Evolutionary conservation across 1,140 invertebrate species (phyloP).

Genomic region (Philotrypesis tridentata): DNA sequence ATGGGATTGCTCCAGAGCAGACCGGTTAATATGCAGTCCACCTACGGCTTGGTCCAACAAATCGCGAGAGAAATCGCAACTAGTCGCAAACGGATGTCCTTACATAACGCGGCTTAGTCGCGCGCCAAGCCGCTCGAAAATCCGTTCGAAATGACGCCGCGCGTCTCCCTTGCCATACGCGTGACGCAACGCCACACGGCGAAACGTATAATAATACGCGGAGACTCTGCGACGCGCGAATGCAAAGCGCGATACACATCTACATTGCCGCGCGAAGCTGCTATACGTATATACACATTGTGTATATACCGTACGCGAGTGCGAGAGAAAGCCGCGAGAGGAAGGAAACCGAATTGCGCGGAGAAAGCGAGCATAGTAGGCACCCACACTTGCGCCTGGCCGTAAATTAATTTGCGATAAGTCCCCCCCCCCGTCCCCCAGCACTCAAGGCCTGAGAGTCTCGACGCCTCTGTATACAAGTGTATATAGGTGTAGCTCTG

Average conservation of each 20-base stretch:
- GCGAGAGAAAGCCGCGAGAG: constrained; percentile 26
- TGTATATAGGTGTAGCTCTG: no score
- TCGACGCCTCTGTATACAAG: no score
- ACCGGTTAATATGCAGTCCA: not conserved
- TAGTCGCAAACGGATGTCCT: not conserved
- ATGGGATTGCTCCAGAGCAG: not conserved
- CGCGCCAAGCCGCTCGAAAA: no score
- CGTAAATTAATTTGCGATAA: constrained; percentile 44
- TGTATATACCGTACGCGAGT: not conserved
- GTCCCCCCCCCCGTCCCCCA: not conserved
- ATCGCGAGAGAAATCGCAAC: not conserved
- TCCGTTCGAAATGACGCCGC: no score
- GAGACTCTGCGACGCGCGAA: not conserved
- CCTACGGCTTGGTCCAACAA: not conserved
- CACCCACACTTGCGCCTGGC: constrained; percentile 20
- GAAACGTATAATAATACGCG: not conserved
- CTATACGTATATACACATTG: not conserved
- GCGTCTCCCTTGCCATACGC: no score
- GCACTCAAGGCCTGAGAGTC: no score
- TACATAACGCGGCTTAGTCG: not conserved
- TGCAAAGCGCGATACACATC: not conserved
- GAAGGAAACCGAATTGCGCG: constrained; percentile 19
- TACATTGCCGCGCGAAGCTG: not conserved
- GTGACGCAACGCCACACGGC: not conserved
- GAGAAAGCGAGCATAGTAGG: constrained; percentile 40